Evolutionary conservation across 1,140 invertebrate genomes (phyloP), one percentile per base, ranked within the genome.

Genomic region (Zaprionus inermis): DNA sequence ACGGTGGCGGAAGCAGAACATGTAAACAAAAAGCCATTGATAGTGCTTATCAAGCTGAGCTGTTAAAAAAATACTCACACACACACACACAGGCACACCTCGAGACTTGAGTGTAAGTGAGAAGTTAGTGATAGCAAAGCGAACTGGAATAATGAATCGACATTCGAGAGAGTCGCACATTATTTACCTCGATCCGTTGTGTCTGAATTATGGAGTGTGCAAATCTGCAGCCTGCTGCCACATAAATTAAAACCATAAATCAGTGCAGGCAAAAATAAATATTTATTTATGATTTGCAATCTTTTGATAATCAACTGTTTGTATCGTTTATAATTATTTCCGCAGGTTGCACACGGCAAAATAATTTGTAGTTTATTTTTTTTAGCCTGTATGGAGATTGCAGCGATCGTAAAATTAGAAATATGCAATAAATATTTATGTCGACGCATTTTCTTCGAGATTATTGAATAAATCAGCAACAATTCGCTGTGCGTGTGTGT

Each of bases 41-140:
- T 78, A 79, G 76, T 79, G 72, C 73, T 88, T 83, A 83, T 83
- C 76, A 82, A 72, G 61, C 63, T 73, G 61, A 72, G 60, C 55
- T 72, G 58, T 36, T 54, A 36, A 51, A 84, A 74, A 56, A 56
- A 18, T 9, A 12, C 16, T 55, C 30, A 14, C 41, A 49, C 60
- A 24, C 12, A 36, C 46, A 52, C 20, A 24, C 28, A 61, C 28
- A 24, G 14, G 10, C 3, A 36, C 6, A 54, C 1, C 16, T 34
- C 20, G 20, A 18, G 24, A 6, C 10, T 24, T 56, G 57, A 63
- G 78, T 76, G 16, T 20, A 55, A 65, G 36, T 51, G 41, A 61
- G 64, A 46, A 60, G 56, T 55, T 56, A 56, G 71, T 69, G 65
- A 73, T 73, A 58, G 28, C 54, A 16, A 44, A 14, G 32, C 20